A percentile compares a stretch with the other conserved stretches of the same genome.
Evolutionary conservation across 2,888 invertebrate genomes (phyloP).

Genomic region (Endotricha flammealis): DNA sequence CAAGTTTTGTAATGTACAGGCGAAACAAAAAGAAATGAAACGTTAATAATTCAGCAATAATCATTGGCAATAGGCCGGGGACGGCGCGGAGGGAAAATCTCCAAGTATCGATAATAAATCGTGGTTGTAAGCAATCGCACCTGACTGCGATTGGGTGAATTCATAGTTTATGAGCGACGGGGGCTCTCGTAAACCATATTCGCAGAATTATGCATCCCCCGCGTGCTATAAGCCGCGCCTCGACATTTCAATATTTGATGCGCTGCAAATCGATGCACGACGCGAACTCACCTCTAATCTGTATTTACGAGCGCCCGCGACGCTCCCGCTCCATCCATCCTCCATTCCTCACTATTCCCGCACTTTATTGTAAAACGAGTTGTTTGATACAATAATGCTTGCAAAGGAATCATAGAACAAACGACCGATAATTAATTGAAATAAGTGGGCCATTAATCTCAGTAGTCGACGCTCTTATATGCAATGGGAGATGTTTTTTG

Average conservation of each 20-base stretch:
- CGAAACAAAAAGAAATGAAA: conserved; percentile 4
- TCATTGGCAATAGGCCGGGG: conserved; percentile 39
- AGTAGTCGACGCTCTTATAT: too few species aligned
- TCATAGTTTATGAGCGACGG: conserved; percentile 65
- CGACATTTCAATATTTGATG: conserved; percentile 67
- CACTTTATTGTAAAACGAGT: too few species aligned
- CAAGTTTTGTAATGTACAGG: conserved; percentile 5
- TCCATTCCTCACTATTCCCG: too few species aligned
- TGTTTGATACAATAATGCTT: too few species aligned
- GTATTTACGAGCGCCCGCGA: conserved; percentile 38
- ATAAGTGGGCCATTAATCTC: too few species aligned
- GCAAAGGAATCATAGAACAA: too few species aligned
- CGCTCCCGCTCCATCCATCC: neutral
- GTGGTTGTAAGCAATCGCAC: conserved; percentile 57
- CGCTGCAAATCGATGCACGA: conserved; percentile 57
- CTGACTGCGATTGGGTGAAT: conserved; percentile 67
- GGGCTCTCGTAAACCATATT: conserved; percentile 46
- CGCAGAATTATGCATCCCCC: conserved; percentile 55
- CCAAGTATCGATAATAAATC: conserved; percentile 55
- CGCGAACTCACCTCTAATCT: conserved; percentile 40
- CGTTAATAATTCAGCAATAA: conserved; percentile 55
- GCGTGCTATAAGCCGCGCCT: conserved; percentile 40
- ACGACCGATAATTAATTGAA: too few species aligned
- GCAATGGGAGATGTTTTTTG: too few species aligned
- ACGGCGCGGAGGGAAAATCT: conserved; percentile 19